Conservation (phyloP, 2,113 vertebrate genomes). For the Poecilia latipinna region DNA sequence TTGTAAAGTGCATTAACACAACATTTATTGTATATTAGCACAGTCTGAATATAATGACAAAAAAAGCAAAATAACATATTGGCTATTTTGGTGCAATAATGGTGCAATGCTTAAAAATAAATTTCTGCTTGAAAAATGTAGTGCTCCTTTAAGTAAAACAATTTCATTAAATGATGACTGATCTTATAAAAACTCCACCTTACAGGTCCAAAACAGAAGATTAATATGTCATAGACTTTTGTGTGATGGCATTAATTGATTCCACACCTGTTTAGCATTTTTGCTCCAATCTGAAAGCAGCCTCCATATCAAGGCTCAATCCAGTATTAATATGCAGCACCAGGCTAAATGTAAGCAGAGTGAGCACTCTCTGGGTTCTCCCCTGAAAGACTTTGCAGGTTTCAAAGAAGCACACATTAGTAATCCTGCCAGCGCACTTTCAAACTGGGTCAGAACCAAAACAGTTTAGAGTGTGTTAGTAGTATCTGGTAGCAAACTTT, state of each 20-base stretch:
- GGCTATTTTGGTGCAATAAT: neutral
- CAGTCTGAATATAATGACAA: neutral
- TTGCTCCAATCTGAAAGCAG: conserved; percentile 30
- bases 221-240: conserved; percentile 10
- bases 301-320: conserved; percentile 38
- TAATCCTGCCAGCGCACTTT: conserved; percentile 66
- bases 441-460: conserved; percentile 71
- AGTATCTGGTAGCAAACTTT: conserved; percentile 11
- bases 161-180: too few species aligned
- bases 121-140: neutral
- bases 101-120: neutral
- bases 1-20: neutral
- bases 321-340: conserved; percentile 54
- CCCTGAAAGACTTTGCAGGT: conserved; percentile 27
- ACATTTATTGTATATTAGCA: neutral
- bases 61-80: neutral
- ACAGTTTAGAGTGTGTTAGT: conserved; percentile 40
- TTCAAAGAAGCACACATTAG: conserved; percentile 52
- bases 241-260: conserved; percentile 15
- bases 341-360: conserved; percentile 13
- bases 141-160: too few species aligned
- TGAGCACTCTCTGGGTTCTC: conserved; percentile 24
- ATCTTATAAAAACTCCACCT: neutral
- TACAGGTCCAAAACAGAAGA: neutral
- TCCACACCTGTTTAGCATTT: conserved; percentile 4